Base-by-base conservation (phyloP, 2,113 vertebrate species). In the Chinchilla lanigera region DNA sequence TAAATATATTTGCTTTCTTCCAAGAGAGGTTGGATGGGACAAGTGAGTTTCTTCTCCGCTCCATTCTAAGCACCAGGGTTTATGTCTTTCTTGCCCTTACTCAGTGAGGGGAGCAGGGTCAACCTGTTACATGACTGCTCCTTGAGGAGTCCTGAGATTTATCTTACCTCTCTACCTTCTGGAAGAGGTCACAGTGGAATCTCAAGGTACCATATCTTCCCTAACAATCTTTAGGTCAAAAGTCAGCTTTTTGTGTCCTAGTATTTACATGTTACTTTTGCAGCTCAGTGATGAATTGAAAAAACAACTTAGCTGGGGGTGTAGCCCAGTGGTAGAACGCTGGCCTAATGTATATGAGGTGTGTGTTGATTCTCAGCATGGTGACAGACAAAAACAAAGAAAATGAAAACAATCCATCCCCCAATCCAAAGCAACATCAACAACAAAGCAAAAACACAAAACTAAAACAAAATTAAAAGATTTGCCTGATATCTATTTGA, bases 401-500 rank as follows among this genome's bases (percentile, higher is more conserved):
- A 54, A 52, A 1, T 3, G 10, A 17, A 35, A 20, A 80, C 30
- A 54, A 80, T 20, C 33, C 16, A 35, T 33, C 33, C 50, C 4
- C 30, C 33, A 14, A 78, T 78, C 77, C 50, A 80, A 80, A 80
- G 50, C 77, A 80, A 54, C 30, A 80, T 5, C 38, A 80, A 80
- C 47, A 80, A 20, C 3, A 52, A 35, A 50, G 77, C 30, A 35
- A 80, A 54, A 33, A 22, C 77, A 30, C 41, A 33, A 78, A 78
- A 52, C 26, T 19, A n/a, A 65, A 89, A 78, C 44, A 26, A 61
- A 4, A 0, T 41, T 85, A 87, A 52, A 54, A 75, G 77, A 54
- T 14, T 28, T 87, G 50, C 69, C 19, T 93, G 81, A 35, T 50
- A 47, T 69, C 63, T 92, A 50, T 92, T 92, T 87, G 56, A 80